Evolutionary conservation across 35 echinoderm and acorn worm species (phyloP).

Genomic region (Chiridota heheva): DNA sequence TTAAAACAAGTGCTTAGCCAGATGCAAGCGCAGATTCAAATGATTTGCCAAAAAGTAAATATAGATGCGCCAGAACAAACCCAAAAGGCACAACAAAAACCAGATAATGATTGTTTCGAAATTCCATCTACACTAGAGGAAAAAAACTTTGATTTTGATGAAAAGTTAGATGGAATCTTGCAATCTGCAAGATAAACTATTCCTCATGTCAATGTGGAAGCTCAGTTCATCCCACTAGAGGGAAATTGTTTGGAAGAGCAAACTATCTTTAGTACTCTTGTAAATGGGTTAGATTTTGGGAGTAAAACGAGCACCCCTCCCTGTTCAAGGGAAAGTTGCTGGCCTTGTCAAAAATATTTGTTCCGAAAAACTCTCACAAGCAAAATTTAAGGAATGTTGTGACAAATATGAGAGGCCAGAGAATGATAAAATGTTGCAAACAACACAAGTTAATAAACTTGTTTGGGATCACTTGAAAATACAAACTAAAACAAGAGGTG

Average conservation of each 20-base stretch:
- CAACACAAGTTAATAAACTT: constrained; percentile 17
- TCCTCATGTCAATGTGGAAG: not conserved
- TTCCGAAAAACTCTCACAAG: not conserved
- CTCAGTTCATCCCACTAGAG: not conserved
- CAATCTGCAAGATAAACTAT: not conserved
- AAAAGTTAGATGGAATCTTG: not conserved
- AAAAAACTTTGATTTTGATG: constrained; percentile 16
- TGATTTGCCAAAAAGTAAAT: constrained; percentile 17
- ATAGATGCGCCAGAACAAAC: not conserved
- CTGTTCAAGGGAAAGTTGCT: constrained; percentile 22
- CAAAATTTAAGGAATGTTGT: constrained; percentile 25
- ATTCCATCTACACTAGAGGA: not conserved
- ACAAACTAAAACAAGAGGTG: constrained; percentile 7
- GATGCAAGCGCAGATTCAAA: constrained; percentile 1
- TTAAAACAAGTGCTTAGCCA: constrained; percentile 7
- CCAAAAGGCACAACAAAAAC: not conserved
- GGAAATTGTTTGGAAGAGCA: not conserved
- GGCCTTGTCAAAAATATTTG: not conserved
- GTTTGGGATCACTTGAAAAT: constrained; percentile 21
- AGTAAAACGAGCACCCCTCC: not conserved
- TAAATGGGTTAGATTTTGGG: not conserved
- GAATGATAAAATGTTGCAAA: not conserved
- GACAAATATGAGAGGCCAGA: constrained; percentile 31
- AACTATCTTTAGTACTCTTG: not conserved
- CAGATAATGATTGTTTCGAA: not conserved